Conservation (phyloP, 2,888 invertebrate species). For the Polia nebulosa region DNA sequence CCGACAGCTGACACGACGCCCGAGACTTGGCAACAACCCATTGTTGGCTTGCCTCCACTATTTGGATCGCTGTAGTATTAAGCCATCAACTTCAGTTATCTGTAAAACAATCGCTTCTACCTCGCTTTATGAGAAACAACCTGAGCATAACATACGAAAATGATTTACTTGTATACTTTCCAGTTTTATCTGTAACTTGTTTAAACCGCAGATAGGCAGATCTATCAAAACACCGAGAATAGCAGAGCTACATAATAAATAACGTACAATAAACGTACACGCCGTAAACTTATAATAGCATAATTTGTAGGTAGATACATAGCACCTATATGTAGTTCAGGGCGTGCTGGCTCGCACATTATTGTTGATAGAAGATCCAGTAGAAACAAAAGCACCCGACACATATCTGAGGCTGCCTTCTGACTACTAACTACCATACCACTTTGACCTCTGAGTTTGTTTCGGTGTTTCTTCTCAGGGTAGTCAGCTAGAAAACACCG, state of each 20-base stretch:
- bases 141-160: conserved; percentile 9
- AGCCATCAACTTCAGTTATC: conserved; percentile 16
- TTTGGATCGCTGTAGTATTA: conserved; percentile 26
- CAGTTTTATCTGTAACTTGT: conserved; percentile 11
- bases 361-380: conserved; percentile 3
- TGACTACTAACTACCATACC: no score
- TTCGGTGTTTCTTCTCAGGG: no score
- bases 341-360: no score
- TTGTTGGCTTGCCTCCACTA: conserved; percentile 29
- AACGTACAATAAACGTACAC: background rate
- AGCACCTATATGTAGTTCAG: background rate
- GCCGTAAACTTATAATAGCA: background rate
- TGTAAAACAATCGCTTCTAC: conserved; percentile 17
- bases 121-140: conserved; percentile 3
- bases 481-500: no score
- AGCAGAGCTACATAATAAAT: conserved; percentile 17
- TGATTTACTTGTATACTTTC: conserved; percentile 17
- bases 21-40: background rate
- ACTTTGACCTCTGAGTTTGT: no score
- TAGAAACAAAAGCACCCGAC: background rate
- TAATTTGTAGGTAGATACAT: background rate
- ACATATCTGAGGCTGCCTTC: background rate
- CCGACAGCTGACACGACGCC: background rate
- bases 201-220: conserved; percentile 11
- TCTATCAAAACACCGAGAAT: conserved; percentile 16